phyloP scores from a whole-genome alignment of 1,140 invertebrate species.

The Bicyclus anynana region DNA sequence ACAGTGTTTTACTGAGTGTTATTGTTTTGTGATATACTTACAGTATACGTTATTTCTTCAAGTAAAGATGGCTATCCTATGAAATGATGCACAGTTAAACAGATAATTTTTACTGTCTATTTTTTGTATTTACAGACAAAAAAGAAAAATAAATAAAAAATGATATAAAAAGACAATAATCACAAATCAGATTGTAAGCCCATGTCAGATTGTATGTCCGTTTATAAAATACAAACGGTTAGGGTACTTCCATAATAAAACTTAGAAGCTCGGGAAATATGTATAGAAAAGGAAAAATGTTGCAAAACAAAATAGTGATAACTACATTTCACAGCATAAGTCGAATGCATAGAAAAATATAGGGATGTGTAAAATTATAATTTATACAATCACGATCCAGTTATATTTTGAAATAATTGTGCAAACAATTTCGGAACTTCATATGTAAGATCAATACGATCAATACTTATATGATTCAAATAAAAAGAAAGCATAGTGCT shows the following conservation, averaged over 20 bases:
- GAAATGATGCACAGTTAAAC: conserved; percentile 82
- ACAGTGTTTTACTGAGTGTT: conserved; percentile 74
- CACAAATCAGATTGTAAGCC: conserved; percentile 10
- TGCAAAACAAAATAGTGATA: conserved; percentile 26
- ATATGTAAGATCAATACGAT: not conserved
- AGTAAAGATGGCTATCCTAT: conserved; percentile 81
- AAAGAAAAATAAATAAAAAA: conserved; percentile 51
- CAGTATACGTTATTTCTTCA: conserved; percentile 79
- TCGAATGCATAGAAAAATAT: conserved; percentile 18
- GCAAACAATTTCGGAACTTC: not conserved
- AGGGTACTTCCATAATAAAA: conserved; percentile 34
- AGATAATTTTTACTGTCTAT: conserved; percentile 80
- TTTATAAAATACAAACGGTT: conserved; percentile 8
- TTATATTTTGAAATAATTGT: not conserved
- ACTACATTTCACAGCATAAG: conserved; percentile 21
- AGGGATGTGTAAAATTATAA: conserved; percentile 12
- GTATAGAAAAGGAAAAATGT: conserved; percentile 18
- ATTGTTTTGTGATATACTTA: conserved; percentile 80
- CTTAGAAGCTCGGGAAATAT: conserved; percentile 28
- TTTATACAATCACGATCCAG: conserved; percentile 2
- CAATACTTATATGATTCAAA: not conserved
- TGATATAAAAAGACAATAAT: conserved; percentile 37
- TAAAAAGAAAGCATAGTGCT: conserved; percentile 50
- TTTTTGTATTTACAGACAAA: conserved; percentile 74
- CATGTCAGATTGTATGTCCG: conserved; percentile 1